These are phyloP conservation scores for Gastrophysa polygoni DNA, from an alignment of 2,888 invertebrate species.

Conservation along the genomic window DNA sequence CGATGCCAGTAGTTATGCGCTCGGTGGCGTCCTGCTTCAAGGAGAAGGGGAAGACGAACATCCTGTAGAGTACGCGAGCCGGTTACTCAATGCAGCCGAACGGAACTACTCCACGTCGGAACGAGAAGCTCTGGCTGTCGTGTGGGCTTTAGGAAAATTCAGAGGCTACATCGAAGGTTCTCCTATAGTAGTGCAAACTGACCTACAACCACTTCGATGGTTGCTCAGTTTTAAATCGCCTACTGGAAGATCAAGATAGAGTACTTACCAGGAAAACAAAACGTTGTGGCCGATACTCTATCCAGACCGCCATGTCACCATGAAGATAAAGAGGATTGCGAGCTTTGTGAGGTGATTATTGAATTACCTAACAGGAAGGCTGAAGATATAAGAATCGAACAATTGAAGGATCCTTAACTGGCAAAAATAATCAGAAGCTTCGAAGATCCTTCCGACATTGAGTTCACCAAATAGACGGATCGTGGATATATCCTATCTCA, in stretches of 20 bases:
- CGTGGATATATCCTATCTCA: constrained; percentile 15
- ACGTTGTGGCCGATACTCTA: constrained; percentile 51
- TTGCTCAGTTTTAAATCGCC: constrained; percentile 47
- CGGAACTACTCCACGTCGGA: constrained; percentile 38
- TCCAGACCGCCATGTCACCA: constrained; percentile 37
- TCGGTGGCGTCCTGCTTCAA: constrained; percentile 37
- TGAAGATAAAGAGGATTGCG: constrained; percentile 49
- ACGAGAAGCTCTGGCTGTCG: constrained; percentile 38
- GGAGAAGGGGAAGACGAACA: constrained; percentile 34
- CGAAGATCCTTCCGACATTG: constrained; percentile 6
- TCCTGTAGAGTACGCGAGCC: constrained; percentile 42
- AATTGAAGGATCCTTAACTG: constrained; percentile 35
- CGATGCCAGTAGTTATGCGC: constrained; percentile 40
- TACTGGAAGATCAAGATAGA: constrained; percentile 50
- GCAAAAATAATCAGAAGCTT: constrained; percentile 35
- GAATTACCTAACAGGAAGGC: neutral
- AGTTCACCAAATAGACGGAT: constrained; percentile 1
- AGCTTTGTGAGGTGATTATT: constrained; percentile 5
- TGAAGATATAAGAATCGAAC: constrained; percentile 17
- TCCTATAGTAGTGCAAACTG: constrained; percentile 51
- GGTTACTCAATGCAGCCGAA: constrained; percentile 37
- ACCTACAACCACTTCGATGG: constrained; percentile 59
- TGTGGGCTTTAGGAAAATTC: constrained; percentile 50
- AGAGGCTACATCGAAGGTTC: constrained; percentile 53
- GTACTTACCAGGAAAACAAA: constrained; percentile 49